Base-by-base conservation (phyloP, 2,888 invertebrate species). In the Galeruca laticollis region DNA sequence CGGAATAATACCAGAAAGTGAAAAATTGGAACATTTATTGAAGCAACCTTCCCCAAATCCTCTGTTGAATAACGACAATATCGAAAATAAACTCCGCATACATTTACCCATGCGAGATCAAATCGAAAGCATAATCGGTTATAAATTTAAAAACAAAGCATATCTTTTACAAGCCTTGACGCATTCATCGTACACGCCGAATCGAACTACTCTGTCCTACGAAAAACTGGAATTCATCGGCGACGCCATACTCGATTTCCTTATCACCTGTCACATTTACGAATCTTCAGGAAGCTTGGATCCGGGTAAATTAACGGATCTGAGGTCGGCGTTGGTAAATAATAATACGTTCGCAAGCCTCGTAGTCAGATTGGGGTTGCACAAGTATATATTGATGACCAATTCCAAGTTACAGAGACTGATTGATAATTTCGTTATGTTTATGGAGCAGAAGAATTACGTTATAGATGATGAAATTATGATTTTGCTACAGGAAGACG, bases 241-340 rank as follows among this genome's bases (percentile, higher is more conserved):
- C 4, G 97, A 98, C 87, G 96, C 97, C 8, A 88, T 98, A 33
- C 85, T 97, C 63, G 97, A 98, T 86, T 96, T 96, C 83, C 85
- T 98, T 11, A 91, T 98, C 31, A 97, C 97, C 0, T 88, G 93
- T 11, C 91, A 96, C 82, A 93, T 99, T 63, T 98, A 90, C 82
- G 96, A 97, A 84, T 89, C 90, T 72, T 90, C 90, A 72, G 86
- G 86, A 0, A 80, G 86, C 51, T 87, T 94, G 81, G 89, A 89
- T 68, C 96, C 97, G 0, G 98, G 98, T 0, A 91, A 95, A 18
- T 86, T 99, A 68, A 98, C 98, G 0, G 98, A 99, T 86, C 84
- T 99, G 70, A 88, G 99, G 43, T 98, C 98, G 0, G 96, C 99
- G 0, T 88, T 99, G 2, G 99, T 99, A 2, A 99, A 99, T 83